Evolutionary conservation across 2,888 invertebrate species (phyloP).

Genomic region (Liodrosophila aerea): DNA sequence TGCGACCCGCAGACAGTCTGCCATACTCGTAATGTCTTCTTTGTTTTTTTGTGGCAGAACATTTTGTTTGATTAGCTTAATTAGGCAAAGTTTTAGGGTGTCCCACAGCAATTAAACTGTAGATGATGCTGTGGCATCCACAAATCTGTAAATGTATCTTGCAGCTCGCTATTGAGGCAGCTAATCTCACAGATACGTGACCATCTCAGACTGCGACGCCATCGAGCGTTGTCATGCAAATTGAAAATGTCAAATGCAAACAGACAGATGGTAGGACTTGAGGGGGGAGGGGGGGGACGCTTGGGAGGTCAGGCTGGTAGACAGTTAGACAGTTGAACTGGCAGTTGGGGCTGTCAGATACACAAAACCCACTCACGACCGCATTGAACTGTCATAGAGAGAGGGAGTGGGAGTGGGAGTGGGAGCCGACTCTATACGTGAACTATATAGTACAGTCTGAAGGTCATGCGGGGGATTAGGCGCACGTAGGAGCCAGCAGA

Average conservation of each 20-base stretch:
- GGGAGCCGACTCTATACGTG: constrained; percentile 1
- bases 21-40: no score
- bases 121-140: neutral
- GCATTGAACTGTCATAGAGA: constrained; percentile 35
- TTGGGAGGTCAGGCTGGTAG: neutral
- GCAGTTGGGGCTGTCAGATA: constrained; percentile 62
- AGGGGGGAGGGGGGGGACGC: neutral
- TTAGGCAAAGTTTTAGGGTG: constrained; percentile 13
- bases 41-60: neutral
- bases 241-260: constrained; percentile 76
- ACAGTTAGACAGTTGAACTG: constrained; percentile 60
- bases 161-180: neutral
- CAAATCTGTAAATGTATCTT: neutral
- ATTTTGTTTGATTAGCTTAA: constrained; percentile 55
- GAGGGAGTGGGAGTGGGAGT: no score
- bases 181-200: constrained; percentile 25
- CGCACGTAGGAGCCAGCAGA: constrained; percentile 30
- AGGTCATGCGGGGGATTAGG: constrained; percentile 53
- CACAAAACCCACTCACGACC: constrained; percentile 49
- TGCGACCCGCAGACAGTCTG: constrained; percentile 8
- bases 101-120: constrained; percentile 9
- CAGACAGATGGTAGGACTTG: constrained; percentile 43
- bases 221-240: constrained; percentile 64
- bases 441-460: constrained; percentile 37
- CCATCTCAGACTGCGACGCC: constrained; percentile 19